phyloP scores from a whole-genome alignment of 2,797 vertebrate genomes.

The Enteromius thamalakanensis region DNA sequence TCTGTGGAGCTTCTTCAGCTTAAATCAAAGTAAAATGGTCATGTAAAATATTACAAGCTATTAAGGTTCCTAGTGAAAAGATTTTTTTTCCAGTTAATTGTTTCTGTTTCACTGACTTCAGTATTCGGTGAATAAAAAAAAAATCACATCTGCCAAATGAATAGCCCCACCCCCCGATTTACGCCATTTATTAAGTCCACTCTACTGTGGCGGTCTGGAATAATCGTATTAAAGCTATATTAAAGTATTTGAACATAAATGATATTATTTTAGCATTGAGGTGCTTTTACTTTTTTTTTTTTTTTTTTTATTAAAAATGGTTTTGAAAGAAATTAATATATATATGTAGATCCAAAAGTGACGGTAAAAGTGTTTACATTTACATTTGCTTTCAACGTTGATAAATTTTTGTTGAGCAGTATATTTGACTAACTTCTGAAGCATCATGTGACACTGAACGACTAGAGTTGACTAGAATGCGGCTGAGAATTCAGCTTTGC shows the following conservation, averaged over 20 bases:
- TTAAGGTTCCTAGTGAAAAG: background rate
- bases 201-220: background rate
- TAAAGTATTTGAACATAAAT: background rate
- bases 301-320: background rate
- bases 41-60: background rate
- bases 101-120: background rate
- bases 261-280: background rate
- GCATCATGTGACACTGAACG: background rate
- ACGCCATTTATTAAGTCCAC: background rate
- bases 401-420: background rate
- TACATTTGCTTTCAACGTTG: background rate
- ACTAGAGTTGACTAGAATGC: background rate
- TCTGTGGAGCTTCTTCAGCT: background rate
- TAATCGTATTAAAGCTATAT: background rate
- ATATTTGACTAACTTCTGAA: background rate
- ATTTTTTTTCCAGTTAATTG: background rate
- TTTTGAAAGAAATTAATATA: background rate
- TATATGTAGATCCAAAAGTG: background rate
- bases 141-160: background rate
- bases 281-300: background rate
- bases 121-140: no score
- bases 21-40: slow-evolving; percentile 1
- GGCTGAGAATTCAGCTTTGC: background rate
- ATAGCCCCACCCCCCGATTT: background rate
- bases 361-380: background rate